phyloP scores from a whole-genome alignment of 2,113 vertebrate species.

The Atherinomorus stipes region DNA sequence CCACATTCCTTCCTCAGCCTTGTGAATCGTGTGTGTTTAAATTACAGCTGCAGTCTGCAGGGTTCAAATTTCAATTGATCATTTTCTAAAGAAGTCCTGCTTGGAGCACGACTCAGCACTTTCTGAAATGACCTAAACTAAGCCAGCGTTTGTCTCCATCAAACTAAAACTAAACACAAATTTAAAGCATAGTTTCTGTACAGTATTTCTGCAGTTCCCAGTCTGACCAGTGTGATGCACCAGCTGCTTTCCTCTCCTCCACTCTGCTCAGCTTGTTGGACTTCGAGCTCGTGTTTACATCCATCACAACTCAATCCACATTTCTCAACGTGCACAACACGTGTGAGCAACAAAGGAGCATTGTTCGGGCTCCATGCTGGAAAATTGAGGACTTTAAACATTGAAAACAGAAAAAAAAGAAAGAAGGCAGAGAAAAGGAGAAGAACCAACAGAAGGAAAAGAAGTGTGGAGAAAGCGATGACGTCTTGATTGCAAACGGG shows the following conservation, averaged over 20 bases:
- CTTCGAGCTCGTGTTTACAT: constrained; percentile 43
- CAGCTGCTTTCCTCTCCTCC: not conserved
- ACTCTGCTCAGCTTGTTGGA: not conserved
- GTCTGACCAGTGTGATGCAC: not conserved
- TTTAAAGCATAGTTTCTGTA: no score
- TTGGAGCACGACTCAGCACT: no score
- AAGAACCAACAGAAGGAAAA: not conserved
- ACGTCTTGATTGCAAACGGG: constrained; percentile 72
- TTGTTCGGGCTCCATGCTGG: constrained; percentile 54
- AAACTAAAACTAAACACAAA: no score
- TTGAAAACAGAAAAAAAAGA: constrained; percentile 18
- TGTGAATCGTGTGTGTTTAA: no score
- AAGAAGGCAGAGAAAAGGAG: not conserved
- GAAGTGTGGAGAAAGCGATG: not conserved
- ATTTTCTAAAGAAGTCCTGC: no score
- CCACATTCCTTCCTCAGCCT: no score
- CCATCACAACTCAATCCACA: constrained; percentile 32
- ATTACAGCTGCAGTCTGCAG: no score
- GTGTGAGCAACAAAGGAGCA: constrained; percentile 55
- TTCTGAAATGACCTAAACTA: no score
- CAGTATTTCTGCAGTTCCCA: no score
- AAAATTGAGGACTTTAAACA: constrained; percentile 54
- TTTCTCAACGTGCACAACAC: constrained; percentile 7
- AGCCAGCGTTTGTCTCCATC: no score
- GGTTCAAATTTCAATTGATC: no score